Conservation (phyloP, 2,888 invertebrate genomes). For the Apoda limacodes region DNA sequence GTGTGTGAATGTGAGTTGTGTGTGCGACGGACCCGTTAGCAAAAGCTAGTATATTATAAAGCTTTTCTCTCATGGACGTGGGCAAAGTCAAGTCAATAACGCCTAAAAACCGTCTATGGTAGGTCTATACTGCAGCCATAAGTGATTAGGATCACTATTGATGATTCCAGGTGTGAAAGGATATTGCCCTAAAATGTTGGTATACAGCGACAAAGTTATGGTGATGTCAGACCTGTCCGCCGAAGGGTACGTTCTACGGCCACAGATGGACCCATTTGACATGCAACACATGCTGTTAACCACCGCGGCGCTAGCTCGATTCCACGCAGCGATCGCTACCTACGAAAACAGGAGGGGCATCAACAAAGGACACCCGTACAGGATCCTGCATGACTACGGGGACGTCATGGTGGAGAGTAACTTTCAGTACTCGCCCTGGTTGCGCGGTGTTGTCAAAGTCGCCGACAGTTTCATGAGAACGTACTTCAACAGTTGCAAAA, state of each 20-base stretch:
- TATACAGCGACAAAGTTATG: conserved; percentile 35
- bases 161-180: conserved; percentile 29
- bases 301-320: conserved; percentile 34
- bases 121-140: no score
- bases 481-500: conserved; percentile 32
- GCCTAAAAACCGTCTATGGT: no score
- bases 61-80: no score
- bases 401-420: conserved; percentile 31
- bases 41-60: no score
- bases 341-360: conserved; percentile 29
- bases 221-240: conserved; percentile 46
- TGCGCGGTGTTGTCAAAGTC: conserved; percentile 38
- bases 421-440: conserved; percentile 35
- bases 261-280: conserved; percentile 29
- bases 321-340: conserved; percentile 46
- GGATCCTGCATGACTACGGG: conserved; percentile 27
- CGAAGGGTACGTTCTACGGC: conserved; percentile 33
- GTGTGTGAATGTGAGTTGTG: no score
- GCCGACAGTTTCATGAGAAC: conserved; percentile 31
- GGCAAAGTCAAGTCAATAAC: no score
- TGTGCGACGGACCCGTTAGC: no score
- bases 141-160: conserved; percentile 8
- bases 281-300: conserved; percentile 31
- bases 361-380: conserved; percentile 20
- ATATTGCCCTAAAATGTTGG: conserved; percentile 36